Evolutionary conservation across 2,113 vertebrate species (phyloP), one percentile per base, ranked within the genome.

Genomic region (Pao palembangensis): DNA sequence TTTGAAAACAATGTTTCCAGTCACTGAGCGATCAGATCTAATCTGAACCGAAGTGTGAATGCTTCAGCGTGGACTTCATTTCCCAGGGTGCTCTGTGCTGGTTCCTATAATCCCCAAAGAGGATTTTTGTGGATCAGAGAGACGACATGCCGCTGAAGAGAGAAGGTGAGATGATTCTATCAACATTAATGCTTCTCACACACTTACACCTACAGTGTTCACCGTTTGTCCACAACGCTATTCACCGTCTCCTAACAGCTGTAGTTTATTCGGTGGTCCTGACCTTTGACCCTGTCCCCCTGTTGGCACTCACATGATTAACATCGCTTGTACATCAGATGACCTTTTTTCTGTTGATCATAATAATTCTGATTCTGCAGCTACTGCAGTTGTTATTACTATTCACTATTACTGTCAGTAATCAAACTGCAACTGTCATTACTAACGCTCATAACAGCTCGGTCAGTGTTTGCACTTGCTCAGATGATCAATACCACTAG

Each of bases 81-180:
- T 73, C 81, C 85, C 85, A 84, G 73, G 50, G 74, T 84, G 78
- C 85, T 20, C 18, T 10, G 60, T 1, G 8, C 16, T 21, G n/a
- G 54, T 56, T 31, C 47, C 66, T 74, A 64, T 84, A 87, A 87
- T 81, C 85, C 63, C 73, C 53, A 87, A 87, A 87, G 81, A 84
- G 76, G 85, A 87, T 87, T 87, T 65, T 4, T 70, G 73, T 66
- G 71, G 77, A 82, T 82, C 79, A 82, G 75, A 71, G 13, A 70
- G 76, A 67, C 71, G 60, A 85, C 73, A 87, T 87, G 85, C 80
- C 83, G 69, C 79, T 85, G 75, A 87, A 82, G 61, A 79, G 83
- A 80, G 81, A 85, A 80, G 85, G 85, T 87, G 83, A 84, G 80
- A 68, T 8, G 15, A 4, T 67, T 53, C 28, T 43, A 47, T 53